phyloP scores from a whole-genome alignment of 2,113 vertebrate species.

The Miniopterus natalensis region DNA sequence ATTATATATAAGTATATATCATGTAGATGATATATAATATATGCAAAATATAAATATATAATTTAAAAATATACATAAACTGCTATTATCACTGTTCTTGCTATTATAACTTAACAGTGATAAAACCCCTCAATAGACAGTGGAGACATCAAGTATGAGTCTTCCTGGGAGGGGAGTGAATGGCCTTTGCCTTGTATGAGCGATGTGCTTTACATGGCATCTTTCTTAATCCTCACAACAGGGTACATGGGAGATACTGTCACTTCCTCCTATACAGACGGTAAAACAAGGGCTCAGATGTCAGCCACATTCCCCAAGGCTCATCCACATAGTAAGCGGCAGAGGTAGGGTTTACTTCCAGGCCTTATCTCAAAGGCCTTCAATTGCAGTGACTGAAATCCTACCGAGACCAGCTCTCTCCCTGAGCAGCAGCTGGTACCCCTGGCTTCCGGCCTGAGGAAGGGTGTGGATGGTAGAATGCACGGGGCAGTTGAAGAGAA shows the following conservation, averaged over 20 bases:
- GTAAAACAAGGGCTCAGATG: neutral
- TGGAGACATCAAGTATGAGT: neutral
- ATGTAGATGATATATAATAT: neutral
- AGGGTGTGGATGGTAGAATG: neutral
- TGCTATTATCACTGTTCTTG: conserved; percentile 4
- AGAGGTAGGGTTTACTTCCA: neutral
- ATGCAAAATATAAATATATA: neutral
- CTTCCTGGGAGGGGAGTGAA: conserved; percentile 41
- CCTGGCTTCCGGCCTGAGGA: neutral
- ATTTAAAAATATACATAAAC: neutral
- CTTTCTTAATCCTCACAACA: neutral
- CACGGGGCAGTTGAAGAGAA: neutral
- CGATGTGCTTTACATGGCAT: neutral
- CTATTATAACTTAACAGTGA: conserved; percentile 33
- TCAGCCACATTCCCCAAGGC: neutral
- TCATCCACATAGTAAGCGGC: neutral
- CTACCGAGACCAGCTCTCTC: neutral
- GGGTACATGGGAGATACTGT: neutral
- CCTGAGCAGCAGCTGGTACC: neutral
- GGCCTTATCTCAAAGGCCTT: neutral
- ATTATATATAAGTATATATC: neutral
- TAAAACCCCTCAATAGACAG: conserved; percentile 20
- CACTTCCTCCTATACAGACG: neutral
- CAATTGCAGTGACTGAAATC: neutral
- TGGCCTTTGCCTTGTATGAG: neutral